These are phyloP conservation scores for Rhyzopertha dominica DNA, from an alignment of 1,140 invertebrate species.

Conservation along the genomic window DNA sequence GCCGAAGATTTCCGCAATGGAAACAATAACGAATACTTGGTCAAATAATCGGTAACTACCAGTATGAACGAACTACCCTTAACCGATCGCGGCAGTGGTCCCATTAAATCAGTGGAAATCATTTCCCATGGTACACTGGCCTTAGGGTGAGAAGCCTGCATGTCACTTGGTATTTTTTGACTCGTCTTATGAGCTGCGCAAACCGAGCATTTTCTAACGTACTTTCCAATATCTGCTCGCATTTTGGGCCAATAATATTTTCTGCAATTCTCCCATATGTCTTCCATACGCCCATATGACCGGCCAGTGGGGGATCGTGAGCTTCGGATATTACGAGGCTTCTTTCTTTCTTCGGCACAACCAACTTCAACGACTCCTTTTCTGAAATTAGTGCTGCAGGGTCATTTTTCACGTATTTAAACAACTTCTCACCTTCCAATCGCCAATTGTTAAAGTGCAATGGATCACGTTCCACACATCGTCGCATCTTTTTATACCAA, in stretches of 20 bases:
- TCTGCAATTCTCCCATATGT: not conserved
- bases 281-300: constrained; percentile 22
- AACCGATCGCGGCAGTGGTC: constrained; percentile 1
- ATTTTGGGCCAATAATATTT: constrained; percentile 15
- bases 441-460: not conserved
- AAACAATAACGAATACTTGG: constrained; percentile 31
- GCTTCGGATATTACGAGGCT: not conserved
- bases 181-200: not conserved
- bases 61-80: constrained; percentile 7
- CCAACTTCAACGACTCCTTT: not conserved
- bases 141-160: not conserved
- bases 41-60: constrained; percentile 37
- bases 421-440: not conserved
- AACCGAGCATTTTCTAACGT: not conserved
- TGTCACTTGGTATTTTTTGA: not conserved
- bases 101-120: constrained; percentile 18
- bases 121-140: constrained; percentile 8
- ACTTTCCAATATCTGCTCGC: constrained; percentile 1
- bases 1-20: constrained; percentile 30
- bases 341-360: not conserved
- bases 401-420: not conserved
- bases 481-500: constrained; percentile 3
- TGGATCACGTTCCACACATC: not conserved
- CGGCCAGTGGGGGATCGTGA: constrained; percentile 19
- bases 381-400: not conserved